Conservation (phyloP, 2,888 invertebrate genomes). For the Nemapogon koenigi region DNA sequence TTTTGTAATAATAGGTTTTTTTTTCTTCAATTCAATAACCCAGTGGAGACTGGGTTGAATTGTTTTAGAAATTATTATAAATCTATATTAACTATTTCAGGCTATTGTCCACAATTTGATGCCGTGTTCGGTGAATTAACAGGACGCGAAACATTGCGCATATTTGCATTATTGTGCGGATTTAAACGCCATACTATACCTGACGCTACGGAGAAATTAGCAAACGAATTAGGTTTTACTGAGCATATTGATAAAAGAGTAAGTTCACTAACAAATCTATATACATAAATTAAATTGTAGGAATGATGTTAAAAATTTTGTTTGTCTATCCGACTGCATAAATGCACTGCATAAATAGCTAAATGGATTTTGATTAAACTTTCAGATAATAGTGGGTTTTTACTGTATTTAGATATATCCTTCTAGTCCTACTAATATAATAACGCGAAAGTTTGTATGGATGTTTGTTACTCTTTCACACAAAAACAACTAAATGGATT, state of each 20-base stretch:
- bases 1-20: too few species aligned
- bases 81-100: constrained; percentile 27
- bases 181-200: constrained; percentile 39
- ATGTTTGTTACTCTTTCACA: too few species aligned
- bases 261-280: constrained; percentile 14
- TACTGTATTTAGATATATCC: neutral
- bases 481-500: too few species aligned
- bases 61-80: too few species aligned
- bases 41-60: too few species aligned
- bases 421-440: neutral
- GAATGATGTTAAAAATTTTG: too few species aligned
- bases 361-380: too few species aligned
- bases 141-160: constrained; percentile 70
- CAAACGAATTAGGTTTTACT: constrained; percentile 64
- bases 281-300: too few species aligned
- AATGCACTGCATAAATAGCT: too few species aligned
- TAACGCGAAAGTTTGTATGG: too few species aligned
- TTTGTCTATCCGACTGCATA: too few species aligned
- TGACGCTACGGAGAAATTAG: constrained; percentile 41
- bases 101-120: constrained; percentile 81
- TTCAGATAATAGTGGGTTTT: neutral
- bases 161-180: constrained; percentile 71
- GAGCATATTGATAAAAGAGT: constrained; percentile 68
- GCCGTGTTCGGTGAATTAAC: constrained; percentile 73
- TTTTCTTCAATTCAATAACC: too few species aligned